Percentiles rank a stretch among this genome's conserved stretches.
Conservation (phyloP, 1,140 invertebrate species). For the Adelges cooleyi region DNA sequence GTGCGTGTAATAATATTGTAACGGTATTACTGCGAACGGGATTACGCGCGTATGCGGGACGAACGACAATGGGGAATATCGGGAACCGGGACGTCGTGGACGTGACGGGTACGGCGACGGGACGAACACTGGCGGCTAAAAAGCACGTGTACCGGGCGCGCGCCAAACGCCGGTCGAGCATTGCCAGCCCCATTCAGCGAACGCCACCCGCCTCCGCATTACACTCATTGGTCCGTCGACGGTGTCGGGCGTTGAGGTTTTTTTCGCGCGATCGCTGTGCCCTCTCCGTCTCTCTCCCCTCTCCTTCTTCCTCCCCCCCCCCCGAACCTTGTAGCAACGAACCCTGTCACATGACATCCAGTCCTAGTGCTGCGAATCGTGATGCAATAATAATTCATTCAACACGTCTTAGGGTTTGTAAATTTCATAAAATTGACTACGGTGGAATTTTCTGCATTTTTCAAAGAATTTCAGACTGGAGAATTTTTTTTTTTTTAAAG, state of each 20-base stretch:
- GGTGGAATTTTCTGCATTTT: too few relatives aligned
- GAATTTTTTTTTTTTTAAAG: too few relatives aligned
- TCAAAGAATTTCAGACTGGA: too few relatives aligned
- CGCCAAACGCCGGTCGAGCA: not conserved
- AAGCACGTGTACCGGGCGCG: conserved; percentile 3
- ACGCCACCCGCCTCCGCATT: not conserved
- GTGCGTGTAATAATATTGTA: too few relatives aligned
- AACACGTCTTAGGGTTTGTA: too few relatives aligned
- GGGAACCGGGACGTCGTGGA: not conserved
- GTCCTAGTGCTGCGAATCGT: too few relatives aligned
- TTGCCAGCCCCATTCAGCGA: not conserved
- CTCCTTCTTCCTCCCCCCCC: not conserved
- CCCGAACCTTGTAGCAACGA: too few relatives aligned
- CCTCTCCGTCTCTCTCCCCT: not conserved
- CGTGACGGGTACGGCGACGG: not conserved
- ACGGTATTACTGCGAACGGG: too few relatives aligned
- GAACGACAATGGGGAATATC: not conserved
- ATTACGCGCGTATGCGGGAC: too few relatives aligned
- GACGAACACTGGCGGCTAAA: not conserved
- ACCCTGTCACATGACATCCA: too few relatives aligned
- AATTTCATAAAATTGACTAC: too few relatives aligned
- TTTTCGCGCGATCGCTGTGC: not conserved
- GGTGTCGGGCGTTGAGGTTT: not conserved
- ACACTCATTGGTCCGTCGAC: conserved; percentile 7
- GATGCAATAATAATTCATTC: too few relatives aligned